Conservation (phyloP, 2,888 invertebrate genomes). For the Acleris emargana region DNA sequence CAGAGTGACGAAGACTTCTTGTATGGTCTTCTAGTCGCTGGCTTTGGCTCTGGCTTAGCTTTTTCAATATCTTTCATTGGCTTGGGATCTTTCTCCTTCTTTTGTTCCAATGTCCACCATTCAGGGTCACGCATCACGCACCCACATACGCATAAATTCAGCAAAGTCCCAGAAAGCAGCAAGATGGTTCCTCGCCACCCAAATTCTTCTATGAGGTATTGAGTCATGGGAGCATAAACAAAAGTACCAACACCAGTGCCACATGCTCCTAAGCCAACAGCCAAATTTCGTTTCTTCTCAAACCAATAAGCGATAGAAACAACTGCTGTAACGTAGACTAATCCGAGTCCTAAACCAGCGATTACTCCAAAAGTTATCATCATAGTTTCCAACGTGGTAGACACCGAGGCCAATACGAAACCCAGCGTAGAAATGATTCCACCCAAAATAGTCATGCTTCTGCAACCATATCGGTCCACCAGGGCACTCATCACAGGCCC, state of each 20-base stretch:
- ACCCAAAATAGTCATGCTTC: conserved; percentile 89
- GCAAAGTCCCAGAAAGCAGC: conserved; percentile 91
- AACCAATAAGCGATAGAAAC: conserved; percentile 97
- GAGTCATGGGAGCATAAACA: conserved; percentile 93
- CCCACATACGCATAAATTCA: conserved; percentile 94
- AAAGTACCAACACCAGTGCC: conserved; percentile 96
- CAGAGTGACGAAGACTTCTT: conserved; percentile 79
- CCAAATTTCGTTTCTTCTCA: conserved; percentile 92
- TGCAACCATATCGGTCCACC: conserved; percentile 94
- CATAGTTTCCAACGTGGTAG: conserved; percentile 89
- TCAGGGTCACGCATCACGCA: conserved; percentile 94
- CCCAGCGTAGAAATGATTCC: conserved; percentile 89
- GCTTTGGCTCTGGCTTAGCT: conserved; percentile 49
- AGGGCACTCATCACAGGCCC: conserved; percentile 93
- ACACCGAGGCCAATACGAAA: conserved; percentile 89
- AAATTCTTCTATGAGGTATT: conserved; percentile 89
- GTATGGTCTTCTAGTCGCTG: conserved; percentile 58
- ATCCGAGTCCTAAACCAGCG: conserved; percentile 92
- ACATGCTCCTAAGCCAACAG: conserved; percentile 93
- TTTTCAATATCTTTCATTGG: conserved; percentile 41
- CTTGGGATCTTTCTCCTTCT: conserved; percentile 61
- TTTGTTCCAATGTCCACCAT: conserved; percentile 88
- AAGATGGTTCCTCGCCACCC: conserved; percentile 94
- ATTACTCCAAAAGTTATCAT: conserved; percentile 94
- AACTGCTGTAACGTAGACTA: conserved; percentile 95